Conservation (phyloP, 2,888 invertebrate species). For the Chelonus formosanus region DNA sequence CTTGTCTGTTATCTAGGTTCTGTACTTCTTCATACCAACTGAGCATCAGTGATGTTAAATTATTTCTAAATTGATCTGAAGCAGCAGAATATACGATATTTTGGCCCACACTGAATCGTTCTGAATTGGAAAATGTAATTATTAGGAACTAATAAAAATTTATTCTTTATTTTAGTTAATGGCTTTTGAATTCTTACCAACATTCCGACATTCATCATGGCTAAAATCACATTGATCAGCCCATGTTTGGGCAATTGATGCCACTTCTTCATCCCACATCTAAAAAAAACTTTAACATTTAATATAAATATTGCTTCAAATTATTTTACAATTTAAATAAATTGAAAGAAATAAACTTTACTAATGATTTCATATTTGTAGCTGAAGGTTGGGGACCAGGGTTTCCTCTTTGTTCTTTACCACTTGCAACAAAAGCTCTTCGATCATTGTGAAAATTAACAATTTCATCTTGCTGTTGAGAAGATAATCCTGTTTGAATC, state of each 20-base stretch:
- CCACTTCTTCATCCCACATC: constrained; percentile 54
- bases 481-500: too few species aligned
- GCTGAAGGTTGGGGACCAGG: constrained; percentile 25
- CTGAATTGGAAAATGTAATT: constrained; percentile 28
- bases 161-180: constrained; percentile 4
- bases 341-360: too few species aligned
- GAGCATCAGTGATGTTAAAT: constrained; percentile 39
- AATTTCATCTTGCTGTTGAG: too few species aligned
- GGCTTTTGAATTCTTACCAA: constrained; percentile 31
- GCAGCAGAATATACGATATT: constrained; percentile 53
- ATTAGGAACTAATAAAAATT: too few species aligned
- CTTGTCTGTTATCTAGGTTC: constrained; percentile 42
- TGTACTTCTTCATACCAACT: constrained; percentile 59
- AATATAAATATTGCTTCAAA: too few species aligned
- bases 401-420: constrained; percentile 34
- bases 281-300: too few species aligned
- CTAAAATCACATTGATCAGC: constrained; percentile 61
- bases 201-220: constrained; percentile 61
- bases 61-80: background rate
- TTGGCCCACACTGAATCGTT: constrained; percentile 61
- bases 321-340: too few species aligned
- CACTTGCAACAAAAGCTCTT: constrained; percentile 31
- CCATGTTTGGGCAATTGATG: constrained; percentile 60
- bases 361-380: too few species aligned
- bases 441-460: background rate